These are phyloP conservation scores for Lagria hirta DNA, from an alignment of 2,888 invertebrate genomes.

Conservation along the genomic window DNA sequence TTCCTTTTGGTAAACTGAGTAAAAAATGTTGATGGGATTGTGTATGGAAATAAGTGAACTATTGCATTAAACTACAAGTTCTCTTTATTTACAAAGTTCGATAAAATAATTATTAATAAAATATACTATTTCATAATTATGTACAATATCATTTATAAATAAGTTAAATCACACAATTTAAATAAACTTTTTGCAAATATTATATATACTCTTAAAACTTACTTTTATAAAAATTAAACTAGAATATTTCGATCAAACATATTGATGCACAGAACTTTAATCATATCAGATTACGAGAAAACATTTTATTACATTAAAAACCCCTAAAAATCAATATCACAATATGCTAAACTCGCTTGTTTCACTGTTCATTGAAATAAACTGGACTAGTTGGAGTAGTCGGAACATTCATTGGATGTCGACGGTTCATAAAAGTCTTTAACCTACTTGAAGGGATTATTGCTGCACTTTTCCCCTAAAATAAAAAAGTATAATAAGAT, in stretches of 20 bases:
- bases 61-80: conserved; percentile 6
- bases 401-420: conserved; percentile 49
- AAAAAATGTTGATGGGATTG: too few species aligned
- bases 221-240: too few species aligned
- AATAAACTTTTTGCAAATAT: conserved; percentile 5
- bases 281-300: conserved; percentile 2
- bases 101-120: conserved; percentile 2
- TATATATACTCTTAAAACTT: too few species aligned
- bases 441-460: conserved; percentile 50
- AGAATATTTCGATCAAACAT: conserved; percentile 8
- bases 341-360: too few species aligned
- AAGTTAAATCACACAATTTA: conserved; percentile 28
- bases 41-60: too few species aligned
- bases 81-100: conserved; percentile 20
- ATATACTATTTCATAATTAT: conserved; percentile 15
- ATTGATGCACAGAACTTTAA: conserved; percentile 10
- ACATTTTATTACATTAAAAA: conserved; percentile 1
- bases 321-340: conserved; percentile 19
- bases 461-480: conserved; percentile 24
- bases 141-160: conserved; percentile 23
- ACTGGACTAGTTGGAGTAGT: conserved; percentile 44
- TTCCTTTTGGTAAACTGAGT: too few species aligned
- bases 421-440: conserved; percentile 52
- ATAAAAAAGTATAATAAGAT: conserved; percentile 7
- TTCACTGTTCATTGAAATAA: conserved; percentile 40